A percentile compares a stretch with the other conserved stretches of the same genome.
These are phyloP conservation scores for Oplegnathus fasciatus DNA, from an alignment of 2,113 vertebrate species.

Conservation along the genomic window DNA sequence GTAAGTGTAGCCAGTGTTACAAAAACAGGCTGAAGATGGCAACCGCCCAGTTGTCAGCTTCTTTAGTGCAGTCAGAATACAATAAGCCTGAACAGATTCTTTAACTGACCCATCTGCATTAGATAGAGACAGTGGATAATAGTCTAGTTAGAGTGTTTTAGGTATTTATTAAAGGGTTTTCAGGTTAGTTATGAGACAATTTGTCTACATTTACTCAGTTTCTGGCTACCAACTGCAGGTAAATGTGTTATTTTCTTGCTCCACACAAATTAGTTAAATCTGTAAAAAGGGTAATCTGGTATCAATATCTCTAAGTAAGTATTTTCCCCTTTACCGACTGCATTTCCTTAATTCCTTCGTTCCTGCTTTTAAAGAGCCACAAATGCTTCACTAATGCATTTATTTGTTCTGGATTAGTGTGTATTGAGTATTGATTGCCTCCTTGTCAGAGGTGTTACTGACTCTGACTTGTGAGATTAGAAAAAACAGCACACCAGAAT, in stretches of 20 bases:
- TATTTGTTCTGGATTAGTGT: not conserved
- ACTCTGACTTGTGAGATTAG: slow-evolving; percentile 17
- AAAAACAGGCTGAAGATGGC: slow-evolving; percentile 1
- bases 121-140: not conserved
- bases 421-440: not conserved
- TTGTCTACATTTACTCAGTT: not conserved
- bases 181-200: not conserved
- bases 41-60: not conserved
- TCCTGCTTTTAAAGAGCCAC: not conserved
- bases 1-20: not conserved
- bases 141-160: not conserved
- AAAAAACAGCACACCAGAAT: slow-evolving; percentile 28
- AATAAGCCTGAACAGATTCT: not conserved
- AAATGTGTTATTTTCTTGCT: not conserved
- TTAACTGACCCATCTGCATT: not conserved
- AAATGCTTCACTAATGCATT: not conserved
- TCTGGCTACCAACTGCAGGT: not conserved
- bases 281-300: not conserved
- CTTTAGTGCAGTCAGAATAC: not conserved
- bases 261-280: not conserved
- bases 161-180: not conserved
- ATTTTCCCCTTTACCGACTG: not conserved
- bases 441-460: not conserved
- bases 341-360: too few relatives aligned
- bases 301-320: not conserved